Conservation (phyloP, 1,140 invertebrate species). For the Galendromus occidentalis region DNA sequence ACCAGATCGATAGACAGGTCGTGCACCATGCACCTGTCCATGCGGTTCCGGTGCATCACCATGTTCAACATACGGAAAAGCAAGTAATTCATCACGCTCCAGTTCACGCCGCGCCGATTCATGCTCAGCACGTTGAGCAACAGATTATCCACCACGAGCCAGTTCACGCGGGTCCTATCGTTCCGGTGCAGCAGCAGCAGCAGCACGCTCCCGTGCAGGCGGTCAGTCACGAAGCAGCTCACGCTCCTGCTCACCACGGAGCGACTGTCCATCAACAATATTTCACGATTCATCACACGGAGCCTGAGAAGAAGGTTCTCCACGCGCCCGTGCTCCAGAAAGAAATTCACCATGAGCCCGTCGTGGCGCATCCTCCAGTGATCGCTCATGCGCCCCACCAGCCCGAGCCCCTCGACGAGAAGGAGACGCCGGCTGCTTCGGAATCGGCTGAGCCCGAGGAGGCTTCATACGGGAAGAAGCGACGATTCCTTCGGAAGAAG, state of each 20-base stretch:
- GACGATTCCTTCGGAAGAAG: neutral
- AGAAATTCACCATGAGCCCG: neutral
- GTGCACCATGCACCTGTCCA: neutral
- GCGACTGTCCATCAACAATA: constrained; percentile 1
- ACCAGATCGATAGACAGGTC: neutral
- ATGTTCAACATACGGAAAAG: no score
- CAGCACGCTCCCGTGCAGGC: neutral
- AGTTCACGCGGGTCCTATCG: neutral
- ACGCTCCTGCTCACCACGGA: neutral
- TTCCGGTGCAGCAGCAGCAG: neutral
- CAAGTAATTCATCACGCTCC: neutral
- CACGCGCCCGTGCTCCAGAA: neutral
- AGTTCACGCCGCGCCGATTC: no score
- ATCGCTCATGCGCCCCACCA: neutral
- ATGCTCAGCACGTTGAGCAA: neutral
- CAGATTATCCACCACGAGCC: neutral
- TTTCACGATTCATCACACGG: constrained; percentile 4
- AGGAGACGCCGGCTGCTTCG: constrained; percentile 6
- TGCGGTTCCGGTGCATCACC: neutral
- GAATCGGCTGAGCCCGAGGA: neutral
- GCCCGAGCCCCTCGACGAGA: neutral
- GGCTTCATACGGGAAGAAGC: neutral
- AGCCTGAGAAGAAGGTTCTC: neutral
- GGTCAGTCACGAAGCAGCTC: neutral
- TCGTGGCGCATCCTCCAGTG: neutral